A percentile compares a stretch with the other conserved stretches of the same genome.
Conservation (phyloP, 1,140 invertebrate genomes). For the Drosophila arawakana region DNA sequence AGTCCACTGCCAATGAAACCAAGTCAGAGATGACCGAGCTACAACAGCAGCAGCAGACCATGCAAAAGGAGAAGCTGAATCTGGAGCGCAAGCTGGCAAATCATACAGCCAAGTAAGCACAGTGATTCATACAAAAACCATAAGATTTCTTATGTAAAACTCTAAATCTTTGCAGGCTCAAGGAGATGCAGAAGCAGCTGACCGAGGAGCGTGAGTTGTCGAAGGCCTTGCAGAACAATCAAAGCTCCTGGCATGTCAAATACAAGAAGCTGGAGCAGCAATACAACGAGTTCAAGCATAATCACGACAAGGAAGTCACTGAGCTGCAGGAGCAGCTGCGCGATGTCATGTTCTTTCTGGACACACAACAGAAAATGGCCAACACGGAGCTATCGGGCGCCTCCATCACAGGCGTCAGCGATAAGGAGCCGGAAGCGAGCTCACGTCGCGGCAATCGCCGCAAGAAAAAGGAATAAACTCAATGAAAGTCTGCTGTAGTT, state of each 20-base stretch:
- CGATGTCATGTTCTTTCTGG: slow-evolving; percentile 98
- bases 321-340: slow-evolving; percentile 96
- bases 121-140: too few relatives aligned
- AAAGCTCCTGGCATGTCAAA: slow-evolving; percentile 90
- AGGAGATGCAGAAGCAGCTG: slow-evolving; percentile 88
- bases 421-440: slow-evolving; percentile 50
- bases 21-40: slow-evolving; percentile 85
- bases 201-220: slow-evolving; percentile 92
- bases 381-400: slow-evolving; percentile 87
- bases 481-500: not conserved
- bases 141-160: not conserved
- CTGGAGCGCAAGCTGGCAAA: slow-evolving; percentile 89
- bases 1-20: slow-evolving; percentile 82
- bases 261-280: slow-evolving; percentile 88
- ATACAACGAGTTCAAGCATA: slow-evolving; percentile 88
- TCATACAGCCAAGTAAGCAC: slow-evolving; percentile 86
- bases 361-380: slow-evolving; percentile 89
- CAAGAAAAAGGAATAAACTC: slow-evolving; percentile 62
- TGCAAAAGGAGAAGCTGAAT: slow-evolving; percentile 88
- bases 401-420: slow-evolving; percentile 87
- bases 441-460: slow-evolving; percentile 66
- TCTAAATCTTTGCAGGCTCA: slow-evolving; percentile 82
- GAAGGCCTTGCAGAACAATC: slow-evolving; percentile 91
- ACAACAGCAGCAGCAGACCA: slow-evolving; percentile 85
- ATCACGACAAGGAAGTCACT: slow-evolving; percentile 91